phyloP scores from a whole-genome alignment of 2,797 vertebrate genomes.

The Mus caroli region DNA sequence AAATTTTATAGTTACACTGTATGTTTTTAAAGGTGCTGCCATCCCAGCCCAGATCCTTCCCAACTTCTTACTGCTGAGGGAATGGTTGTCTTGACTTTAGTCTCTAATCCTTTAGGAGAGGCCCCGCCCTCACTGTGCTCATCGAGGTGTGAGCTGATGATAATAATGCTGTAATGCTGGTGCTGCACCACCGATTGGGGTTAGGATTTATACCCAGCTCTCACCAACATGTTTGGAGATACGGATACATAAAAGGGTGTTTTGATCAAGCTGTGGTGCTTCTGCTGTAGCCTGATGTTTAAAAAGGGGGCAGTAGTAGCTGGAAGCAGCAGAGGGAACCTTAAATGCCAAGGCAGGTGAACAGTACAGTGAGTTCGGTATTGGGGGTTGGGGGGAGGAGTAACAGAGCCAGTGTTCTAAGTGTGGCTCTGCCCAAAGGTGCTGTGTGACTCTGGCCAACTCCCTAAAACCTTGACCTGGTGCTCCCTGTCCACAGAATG shows the following conservation, averaged over 20 bases:
- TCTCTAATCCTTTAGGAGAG: constrained; percentile 9
- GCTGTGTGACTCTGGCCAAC: neutral
- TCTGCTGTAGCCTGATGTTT: constrained; percentile 26
- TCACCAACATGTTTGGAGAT: constrained; percentile 42
- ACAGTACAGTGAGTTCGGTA: neutral
- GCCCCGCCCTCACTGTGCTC: neutral
- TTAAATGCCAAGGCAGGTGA: neutral
- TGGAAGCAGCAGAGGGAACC: constrained; percentile 17
- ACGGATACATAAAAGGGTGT: constrained; percentile 16
- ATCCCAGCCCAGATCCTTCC: constrained; percentile 53
- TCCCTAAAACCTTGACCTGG: neutral
- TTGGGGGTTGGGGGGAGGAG: neutral
- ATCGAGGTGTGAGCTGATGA: neutral
- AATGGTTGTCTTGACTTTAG: neutral
- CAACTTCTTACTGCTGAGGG: neutral
- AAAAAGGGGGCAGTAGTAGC: neutral
- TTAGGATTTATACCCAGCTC: constrained; percentile 9
- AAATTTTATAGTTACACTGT: constrained; percentile 79
- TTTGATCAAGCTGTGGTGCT: constrained; percentile 19
- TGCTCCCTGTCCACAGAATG: constrained; percentile 34
- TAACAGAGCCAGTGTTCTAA: neutral
- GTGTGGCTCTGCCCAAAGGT: neutral
- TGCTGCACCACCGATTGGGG: neutral
- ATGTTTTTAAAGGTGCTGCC: constrained; percentile 67
- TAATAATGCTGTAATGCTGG: neutral